phyloP scores from a whole-genome alignment of 2,888 invertebrate species.

The Meteorus colon region DNA sequence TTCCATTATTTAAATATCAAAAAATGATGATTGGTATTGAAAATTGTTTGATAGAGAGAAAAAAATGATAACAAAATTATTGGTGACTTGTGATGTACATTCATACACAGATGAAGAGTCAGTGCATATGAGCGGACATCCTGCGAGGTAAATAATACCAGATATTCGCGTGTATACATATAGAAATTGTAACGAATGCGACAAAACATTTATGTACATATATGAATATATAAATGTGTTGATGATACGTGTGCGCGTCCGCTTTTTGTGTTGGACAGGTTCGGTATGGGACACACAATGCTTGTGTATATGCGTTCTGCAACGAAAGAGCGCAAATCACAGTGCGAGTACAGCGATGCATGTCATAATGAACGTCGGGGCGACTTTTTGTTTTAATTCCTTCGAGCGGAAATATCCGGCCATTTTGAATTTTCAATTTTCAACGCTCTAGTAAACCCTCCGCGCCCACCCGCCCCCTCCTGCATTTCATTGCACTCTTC shows the following conservation, averaged over 20 bases:
- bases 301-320: slow-evolving; percentile 49
- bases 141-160: slow-evolving; percentile 41
- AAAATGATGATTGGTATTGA: too few species aligned
- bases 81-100: slow-evolving; percentile 30
- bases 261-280: slow-evolving; percentile 31
- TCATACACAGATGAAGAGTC: slow-evolving; percentile 23
- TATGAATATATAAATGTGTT: slow-evolving; percentile 3
- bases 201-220: slow-evolving; percentile 27
- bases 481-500: slow-evolving; percentile 37
- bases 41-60: not conserved
- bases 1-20: too few species aligned
- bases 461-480: slow-evolving; percentile 57
- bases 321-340: slow-evolving; percentile 69
- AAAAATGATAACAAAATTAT: not conserved
- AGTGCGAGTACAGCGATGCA: slow-evolving; percentile 70
- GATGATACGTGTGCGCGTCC: slow-evolving; percentile 33
- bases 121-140: slow-evolving; percentile 39
- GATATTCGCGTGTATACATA: slow-evolving; percentile 32
- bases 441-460: slow-evolving; percentile 73
- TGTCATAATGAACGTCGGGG: slow-evolving; percentile 72
- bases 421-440: slow-evolving; percentile 74
- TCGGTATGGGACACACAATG: slow-evolving; percentile 41
- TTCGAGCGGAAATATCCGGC: slow-evolving; percentile 73
- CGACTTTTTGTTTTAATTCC: slow-evolving; percentile 73
- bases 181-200: slow-evolving; percentile 28